A percentile compares a stretch with the other conserved stretches of the same genome.
These are phyloP conservation scores for Polyommatus icarus DNA, from an alignment of 2,888 invertebrate species.

Conservation along the genomic window DNA sequence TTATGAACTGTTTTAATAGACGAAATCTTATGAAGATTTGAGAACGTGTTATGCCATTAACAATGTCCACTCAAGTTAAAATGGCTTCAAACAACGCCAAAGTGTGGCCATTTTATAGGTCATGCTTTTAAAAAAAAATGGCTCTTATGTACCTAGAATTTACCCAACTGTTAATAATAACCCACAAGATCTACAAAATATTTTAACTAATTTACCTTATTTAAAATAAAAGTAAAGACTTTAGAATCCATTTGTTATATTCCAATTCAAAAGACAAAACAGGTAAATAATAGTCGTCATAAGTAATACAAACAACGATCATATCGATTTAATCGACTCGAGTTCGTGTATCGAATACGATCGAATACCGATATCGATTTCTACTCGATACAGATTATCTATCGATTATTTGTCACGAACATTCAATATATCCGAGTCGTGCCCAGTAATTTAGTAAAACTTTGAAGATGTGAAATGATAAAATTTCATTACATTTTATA, in stretches of 20 bases:
- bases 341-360: slow-evolving; percentile 53
- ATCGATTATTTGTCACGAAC: slow-evolving; percentile 66
- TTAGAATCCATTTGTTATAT: neutral
- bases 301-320: slow-evolving; percentile 52
- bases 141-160: too few relatives aligned
- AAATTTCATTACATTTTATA: slow-evolving; percentile 20
- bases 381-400: slow-evolving; percentile 50
- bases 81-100: too few relatives aligned
- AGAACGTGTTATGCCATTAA: too few relatives aligned
- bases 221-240: neutral
- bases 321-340: slow-evolving; percentile 65
- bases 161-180: too few relatives aligned
- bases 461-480: slow-evolving; percentile 29
- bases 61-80: too few relatives aligned
- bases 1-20: too few relatives aligned
- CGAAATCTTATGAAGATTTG: too few relatives aligned
- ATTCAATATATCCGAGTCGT: slow-evolving; percentile 45
- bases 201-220: too few relatives aligned
- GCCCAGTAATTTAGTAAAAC: slow-evolving; percentile 41
- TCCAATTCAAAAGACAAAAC: neutral
- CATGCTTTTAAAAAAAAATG: too few relatives aligned
- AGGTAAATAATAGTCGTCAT: slow-evolving; percentile 35
- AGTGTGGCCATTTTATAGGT: too few relatives aligned
- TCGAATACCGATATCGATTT: slow-evolving; percentile 43
- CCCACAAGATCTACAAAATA: too few relatives aligned